Evolutionary conservation across 2,888 invertebrate species (phyloP).

Genomic region (Camponotus fellah): DNA sequence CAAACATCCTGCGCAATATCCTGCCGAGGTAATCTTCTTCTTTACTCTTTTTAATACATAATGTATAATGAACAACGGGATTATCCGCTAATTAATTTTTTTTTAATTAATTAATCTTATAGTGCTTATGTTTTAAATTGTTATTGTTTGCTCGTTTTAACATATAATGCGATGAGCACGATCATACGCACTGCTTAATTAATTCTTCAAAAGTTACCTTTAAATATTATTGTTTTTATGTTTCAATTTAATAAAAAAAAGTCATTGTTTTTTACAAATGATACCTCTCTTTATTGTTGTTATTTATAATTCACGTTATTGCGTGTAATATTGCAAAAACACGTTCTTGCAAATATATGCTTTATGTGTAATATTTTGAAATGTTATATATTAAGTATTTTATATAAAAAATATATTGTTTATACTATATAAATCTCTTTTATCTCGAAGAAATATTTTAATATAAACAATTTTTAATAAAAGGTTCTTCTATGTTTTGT

Average conservation of each 20-base stretch:
- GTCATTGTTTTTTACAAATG: neutral
- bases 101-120: neutral
- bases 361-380: conserved; percentile 4
- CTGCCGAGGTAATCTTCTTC: neutral
- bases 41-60: neutral
- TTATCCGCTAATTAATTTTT: neutral
- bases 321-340: neutral
- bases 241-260: neutral
- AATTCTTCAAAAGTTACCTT: neutral
- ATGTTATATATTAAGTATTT: neutral
- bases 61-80: neutral
- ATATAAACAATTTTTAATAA: conserved; percentile 31
- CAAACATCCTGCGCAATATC: neutral
- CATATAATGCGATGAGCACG: neutral
- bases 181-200: neutral
- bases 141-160: neutral
- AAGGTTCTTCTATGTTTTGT: neutral
- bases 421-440: conserved; percentile 25
- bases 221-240: neutral
- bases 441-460: neutral
- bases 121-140: neutral
- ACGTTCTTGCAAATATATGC: neutral
- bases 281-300: neutral
- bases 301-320: neutral
- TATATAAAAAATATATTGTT: neutral